Conservation (phyloP, 1,140 invertebrate genomes). For the Linepithema humile region DNA sequence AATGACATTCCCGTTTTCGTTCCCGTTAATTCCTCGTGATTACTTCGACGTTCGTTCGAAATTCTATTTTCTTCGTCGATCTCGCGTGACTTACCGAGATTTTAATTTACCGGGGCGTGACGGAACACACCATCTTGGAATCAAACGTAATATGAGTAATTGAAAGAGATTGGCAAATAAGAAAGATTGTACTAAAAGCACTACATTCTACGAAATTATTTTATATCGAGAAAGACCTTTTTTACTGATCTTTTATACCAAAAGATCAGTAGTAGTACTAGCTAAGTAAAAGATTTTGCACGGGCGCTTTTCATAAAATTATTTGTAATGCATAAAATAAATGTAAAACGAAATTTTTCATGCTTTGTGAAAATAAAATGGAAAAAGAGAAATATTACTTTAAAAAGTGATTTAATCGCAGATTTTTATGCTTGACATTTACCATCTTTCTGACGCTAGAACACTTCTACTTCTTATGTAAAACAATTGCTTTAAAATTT, state of each 20-base stretch:
- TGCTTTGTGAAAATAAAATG: neutral
- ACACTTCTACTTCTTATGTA: too few species aligned
- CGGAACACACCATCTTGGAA: neutral
- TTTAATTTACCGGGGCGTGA: neutral
- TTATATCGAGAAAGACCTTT: neutral
- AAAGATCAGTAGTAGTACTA: neutral
- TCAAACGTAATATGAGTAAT: neutral
- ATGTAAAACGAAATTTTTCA: neutral
- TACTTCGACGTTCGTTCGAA: constrained; percentile 18
- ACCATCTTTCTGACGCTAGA: too few species aligned
- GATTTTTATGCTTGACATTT: neutral
- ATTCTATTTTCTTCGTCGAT: constrained; percentile 33
- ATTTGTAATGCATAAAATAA: neutral
- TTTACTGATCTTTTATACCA: neutral
- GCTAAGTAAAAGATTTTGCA: neutral
- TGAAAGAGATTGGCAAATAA: neutral
- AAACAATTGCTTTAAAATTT: too few species aligned
- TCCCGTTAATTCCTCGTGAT: constrained; percentile 15
- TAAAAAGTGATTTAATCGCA: neutral
- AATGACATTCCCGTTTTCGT: constrained; percentile 9
- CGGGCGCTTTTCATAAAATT: neutral
- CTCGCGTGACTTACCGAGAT: neutral
- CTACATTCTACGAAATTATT: neutral
- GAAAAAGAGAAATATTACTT: too few species aligned
- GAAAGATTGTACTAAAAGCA: neutral